Evolutionary conservation across 2,797 vertebrate species (phyloP).

Genomic region (Podargus strigoides): DNA sequence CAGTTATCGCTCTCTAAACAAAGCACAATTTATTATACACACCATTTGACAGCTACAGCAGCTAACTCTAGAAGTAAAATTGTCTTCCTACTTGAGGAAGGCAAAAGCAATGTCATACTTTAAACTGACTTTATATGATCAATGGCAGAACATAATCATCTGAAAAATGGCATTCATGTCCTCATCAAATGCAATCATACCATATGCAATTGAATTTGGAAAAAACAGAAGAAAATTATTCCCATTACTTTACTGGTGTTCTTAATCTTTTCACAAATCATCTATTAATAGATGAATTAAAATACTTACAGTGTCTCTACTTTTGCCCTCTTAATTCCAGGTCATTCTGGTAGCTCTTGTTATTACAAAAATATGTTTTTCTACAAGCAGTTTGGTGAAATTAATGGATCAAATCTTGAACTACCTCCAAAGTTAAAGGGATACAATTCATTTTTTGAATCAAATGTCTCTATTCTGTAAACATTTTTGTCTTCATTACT

Average conservation of each 20-base stretch:
- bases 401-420: neutral
- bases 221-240: slow-evolving; percentile 15
- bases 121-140: slow-evolving; percentile 21
- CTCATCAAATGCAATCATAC: slow-evolving; percentile 32
- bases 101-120: slow-evolving; percentile 37
- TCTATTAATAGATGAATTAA: neutral
- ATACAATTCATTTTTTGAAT: neutral
- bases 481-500: slow-evolving; percentile 1
- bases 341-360: neutral
- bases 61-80: neutral
- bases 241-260: neutral
- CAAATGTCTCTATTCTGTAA: neutral
- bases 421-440: neutral
- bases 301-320: neutral
- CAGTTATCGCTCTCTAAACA: neutral
- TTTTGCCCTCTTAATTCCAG: neutral
- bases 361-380: neutral
- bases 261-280: slow-evolving; percentile 12
- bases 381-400: neutral
- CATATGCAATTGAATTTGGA: neutral
- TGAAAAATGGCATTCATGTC: slow-evolving; percentile 9
- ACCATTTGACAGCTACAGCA: neutral
- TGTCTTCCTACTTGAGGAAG: neutral
- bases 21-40: slow-evolving; percentile 42
- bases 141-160: slow-evolving; percentile 7